Evolutionary conservation across 2,113 vertebrate genomes (phyloP).

Genomic region (Electrona antarctica): DNA sequence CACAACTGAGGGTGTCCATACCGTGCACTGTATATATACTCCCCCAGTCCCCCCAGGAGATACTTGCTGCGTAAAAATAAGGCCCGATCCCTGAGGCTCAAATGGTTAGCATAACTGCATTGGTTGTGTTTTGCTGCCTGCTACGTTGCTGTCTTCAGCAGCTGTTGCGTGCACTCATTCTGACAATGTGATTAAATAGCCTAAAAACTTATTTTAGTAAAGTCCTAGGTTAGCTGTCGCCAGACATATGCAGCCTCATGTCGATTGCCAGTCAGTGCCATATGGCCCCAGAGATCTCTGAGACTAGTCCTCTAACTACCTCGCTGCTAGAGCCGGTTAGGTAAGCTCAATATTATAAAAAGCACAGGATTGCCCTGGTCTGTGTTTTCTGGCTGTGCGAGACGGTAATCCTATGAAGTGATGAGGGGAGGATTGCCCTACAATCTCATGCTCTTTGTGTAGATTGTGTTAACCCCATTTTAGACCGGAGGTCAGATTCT

Average conservation of each 20-base stretch:
- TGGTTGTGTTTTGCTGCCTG: conserved; percentile 36
- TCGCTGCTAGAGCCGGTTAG: conserved; percentile 7
- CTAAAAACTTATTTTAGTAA: conserved; percentile 51
- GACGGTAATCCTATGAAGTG: conserved; percentile 2
- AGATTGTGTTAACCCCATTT: neutral
- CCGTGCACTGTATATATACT: neutral
- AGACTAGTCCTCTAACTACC: neutral
- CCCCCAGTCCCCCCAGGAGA: conserved; percentile 27
- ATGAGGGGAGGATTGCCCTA: neutral
- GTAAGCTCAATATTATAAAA: conserved; percentile 8
- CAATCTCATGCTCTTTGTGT: neutral
- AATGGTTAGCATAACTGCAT: conserved; percentile 49
- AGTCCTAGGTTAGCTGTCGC: conserved; percentile 33
- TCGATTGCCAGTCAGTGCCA: conserved; percentile 8
- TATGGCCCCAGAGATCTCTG: conserved; percentile 33
- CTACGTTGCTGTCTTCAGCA: conserved; percentile 28
- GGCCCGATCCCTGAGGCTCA: conserved; percentile 30
- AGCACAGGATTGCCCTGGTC: neutral
- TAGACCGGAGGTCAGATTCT: too few relatives aligned
- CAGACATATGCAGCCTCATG: conserved; percentile 10
- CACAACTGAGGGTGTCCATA: neutral
- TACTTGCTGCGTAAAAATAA: conserved; percentile 53
- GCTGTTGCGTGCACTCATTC: conserved; percentile 50
- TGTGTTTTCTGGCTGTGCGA: conserved; percentile 10
- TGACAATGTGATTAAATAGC: conserved; percentile 39